These are phyloP conservation scores for Automeris io DNA, from an alignment of 2,888 invertebrate species.

Conservation along the genomic window DNA sequence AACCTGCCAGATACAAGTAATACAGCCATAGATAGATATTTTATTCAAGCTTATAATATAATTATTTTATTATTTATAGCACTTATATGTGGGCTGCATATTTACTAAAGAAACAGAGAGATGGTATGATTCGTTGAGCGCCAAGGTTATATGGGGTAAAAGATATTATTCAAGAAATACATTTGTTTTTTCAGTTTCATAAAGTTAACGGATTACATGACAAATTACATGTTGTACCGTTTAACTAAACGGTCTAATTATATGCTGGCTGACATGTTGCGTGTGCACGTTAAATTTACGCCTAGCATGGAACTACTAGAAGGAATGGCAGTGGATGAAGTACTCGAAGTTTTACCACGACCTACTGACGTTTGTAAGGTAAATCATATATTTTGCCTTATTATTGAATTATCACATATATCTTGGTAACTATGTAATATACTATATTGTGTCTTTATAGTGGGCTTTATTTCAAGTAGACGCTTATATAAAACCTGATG, in stretches of 20 bases:
- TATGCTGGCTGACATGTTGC: conserved; percentile 75
- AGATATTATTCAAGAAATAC: neutral
- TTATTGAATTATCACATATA: neutral
- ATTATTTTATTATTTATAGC: too few species aligned
- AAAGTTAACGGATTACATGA: conserved; percentile 83
- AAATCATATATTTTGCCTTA: conserved; percentile 1
- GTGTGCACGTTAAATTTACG: conserved; percentile 68
- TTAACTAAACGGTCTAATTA: conserved; percentile 79
- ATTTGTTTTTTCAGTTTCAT: conserved; percentile 76
- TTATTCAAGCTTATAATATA: too few species aligned
- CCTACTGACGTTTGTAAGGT: conserved; percentile 65
- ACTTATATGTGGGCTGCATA: too few species aligned
- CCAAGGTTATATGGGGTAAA: too few species aligned
- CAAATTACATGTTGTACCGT: conserved; percentile 81
- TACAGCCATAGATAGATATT: too few species aligned
- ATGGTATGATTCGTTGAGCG: too few species aligned
- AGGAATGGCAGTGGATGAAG: conserved; percentile 57
- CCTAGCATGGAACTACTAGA: conserved; percentile 62
- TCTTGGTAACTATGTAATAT: neutral
- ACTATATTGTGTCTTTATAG: conserved; percentile 46
- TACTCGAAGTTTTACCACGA: conserved; percentile 68
- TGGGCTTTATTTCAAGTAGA: conserved; percentile 80
- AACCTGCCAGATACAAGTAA: too few species aligned
- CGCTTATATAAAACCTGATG: conserved; percentile 60
- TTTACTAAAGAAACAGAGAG: too few species aligned